A percentile compares a stretch with the other conserved stretches of the same genome.
phyloP scores from a whole-genome alignment of 1,140 invertebrate genomes.

The Pantala flavescens region DNA sequence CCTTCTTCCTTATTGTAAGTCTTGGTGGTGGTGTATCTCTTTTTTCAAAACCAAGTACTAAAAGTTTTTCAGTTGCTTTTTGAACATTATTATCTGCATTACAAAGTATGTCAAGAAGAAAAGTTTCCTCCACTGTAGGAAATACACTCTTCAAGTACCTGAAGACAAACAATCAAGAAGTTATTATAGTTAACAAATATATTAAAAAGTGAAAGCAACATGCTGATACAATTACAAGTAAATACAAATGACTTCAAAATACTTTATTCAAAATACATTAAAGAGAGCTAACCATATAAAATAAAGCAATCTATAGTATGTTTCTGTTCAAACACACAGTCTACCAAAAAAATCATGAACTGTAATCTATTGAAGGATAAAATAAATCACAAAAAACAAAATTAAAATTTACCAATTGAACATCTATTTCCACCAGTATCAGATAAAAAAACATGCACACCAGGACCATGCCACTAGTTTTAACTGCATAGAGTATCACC shows the following conservation, averaged over 20 bases:
- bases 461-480: neutral
- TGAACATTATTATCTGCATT: constrained; percentile 82
- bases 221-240: neutral
- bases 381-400: neutral
- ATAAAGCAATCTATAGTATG: neutral
- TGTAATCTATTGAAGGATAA: neutral
- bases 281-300: no score
- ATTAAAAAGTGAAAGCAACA: constrained; percentile 1
- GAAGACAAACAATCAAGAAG: constrained; percentile 26
- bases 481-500: neutral
- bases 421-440: neutral
- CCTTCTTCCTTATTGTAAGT: constrained; percentile 36
- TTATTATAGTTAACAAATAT: neutral
- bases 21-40: constrained; percentile 45
- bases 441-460: neutral
- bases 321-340: neutral
- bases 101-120: constrained; percentile 69
- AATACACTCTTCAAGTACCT: constrained; percentile 86
- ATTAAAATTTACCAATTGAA: neutral
- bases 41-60: constrained; percentile 69
- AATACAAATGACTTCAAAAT: constrained; percentile 11
- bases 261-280: neutral
- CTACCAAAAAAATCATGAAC: neutral
- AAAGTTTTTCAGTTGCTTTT: constrained; percentile 65
- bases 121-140: constrained; percentile 81